Conservation (phyloP, 92 coral and sea anemone species). For the Porites evermanni region DNA sequence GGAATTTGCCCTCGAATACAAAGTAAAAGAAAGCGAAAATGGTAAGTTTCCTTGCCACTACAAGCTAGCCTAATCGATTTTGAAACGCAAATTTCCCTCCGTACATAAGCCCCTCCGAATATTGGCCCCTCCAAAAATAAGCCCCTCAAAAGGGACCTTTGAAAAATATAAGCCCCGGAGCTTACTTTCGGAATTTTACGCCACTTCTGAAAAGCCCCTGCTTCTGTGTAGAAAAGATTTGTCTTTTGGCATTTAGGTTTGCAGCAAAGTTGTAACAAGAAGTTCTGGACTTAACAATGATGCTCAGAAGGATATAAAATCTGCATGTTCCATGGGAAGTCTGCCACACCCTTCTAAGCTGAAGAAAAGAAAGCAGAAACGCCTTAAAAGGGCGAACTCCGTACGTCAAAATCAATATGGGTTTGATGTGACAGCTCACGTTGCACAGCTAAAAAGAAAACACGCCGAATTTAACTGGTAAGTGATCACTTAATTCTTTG, state of each 20-base stretch:
- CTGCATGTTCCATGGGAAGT: constrained; percentile 12
- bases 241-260: constrained; percentile 32
- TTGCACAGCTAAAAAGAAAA: constrained; percentile 69
- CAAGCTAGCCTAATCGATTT: too few relatives aligned
- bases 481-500: not conserved
- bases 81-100: too few relatives aligned
- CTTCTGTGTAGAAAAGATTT: not conserved
- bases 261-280: constrained; percentile 56
- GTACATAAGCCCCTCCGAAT: too few relatives aligned
- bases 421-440: constrained; percentile 74
- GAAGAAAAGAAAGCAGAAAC: constrained; percentile 49
- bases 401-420: constrained; percentile 45
- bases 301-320: not conserved
- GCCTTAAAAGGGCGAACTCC: not conserved
- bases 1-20: too few relatives aligned
- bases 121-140: too few relatives aligned
- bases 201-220: not conserved
- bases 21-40: too few relatives aligned
- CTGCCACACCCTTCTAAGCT: constrained; percentile 78
- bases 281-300: not conserved
- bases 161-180: too few relatives aligned
- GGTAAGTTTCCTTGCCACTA: too few relatives aligned
- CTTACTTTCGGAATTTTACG: too few relatives aligned
- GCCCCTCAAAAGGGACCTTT: too few relatives aligned
- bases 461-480: constrained; percentile 79